Evolutionary conservation across 53 echinoderm and acorn worm genomes (phyloP).

Genomic region (Astropecten irregularis): DNA sequence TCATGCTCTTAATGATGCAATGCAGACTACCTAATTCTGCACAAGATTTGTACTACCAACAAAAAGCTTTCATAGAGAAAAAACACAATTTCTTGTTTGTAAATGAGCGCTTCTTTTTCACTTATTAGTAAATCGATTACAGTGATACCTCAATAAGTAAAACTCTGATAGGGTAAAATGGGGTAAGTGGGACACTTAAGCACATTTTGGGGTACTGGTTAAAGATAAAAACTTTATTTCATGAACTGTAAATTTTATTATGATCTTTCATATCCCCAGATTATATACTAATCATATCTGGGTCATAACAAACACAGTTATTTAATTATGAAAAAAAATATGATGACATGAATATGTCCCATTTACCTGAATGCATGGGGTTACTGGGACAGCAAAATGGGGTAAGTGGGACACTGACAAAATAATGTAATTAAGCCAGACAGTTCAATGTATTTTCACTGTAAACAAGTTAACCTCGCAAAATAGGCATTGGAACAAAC

Average conservation of each 20-base stretch:
- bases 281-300: background rate
- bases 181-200: slow-evolving; percentile 18
- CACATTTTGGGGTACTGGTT: background rate
- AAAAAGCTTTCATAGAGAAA: no score
- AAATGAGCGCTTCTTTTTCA: no score
- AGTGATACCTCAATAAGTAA: no score
- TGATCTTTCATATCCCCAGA: background rate
- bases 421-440: background rate
- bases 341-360: background rate
- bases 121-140: no score
- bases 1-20: no score
- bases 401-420: slow-evolving; percentile 9
- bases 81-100: no score
- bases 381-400: background rate
- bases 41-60: no score
- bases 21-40: no score
- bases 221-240: background rate
- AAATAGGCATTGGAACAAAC: background rate
- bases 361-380: background rate
- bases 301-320: background rate
- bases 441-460: background rate
- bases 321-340: background rate
- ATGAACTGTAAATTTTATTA: background rate
- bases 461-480: background rate
- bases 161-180: slow-evolving; percentile 17